Percentiles rank a stretch among this genome's conserved stretches.
Evolutionary conservation across 2,888 invertebrate genomes (phyloP).

Genomic region (Ypsolopha sequella): DNA sequence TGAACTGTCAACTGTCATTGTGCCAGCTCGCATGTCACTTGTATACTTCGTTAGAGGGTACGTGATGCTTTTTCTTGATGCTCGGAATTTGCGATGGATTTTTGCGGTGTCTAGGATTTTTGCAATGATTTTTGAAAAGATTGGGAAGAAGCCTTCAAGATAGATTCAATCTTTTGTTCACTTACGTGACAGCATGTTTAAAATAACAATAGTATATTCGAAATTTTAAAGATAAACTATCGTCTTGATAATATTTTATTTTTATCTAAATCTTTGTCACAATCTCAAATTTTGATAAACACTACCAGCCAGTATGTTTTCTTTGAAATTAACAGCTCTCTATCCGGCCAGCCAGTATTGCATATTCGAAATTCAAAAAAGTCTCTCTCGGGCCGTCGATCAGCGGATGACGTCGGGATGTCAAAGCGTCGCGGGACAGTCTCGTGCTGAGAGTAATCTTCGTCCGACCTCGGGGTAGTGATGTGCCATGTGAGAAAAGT

Average conservation of each 20-base stretch:
- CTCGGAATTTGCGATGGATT: background rate
- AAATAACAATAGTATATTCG: too few species aligned
- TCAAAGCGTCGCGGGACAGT: slow-evolving; percentile 70
- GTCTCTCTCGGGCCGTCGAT: slow-evolving; percentile 43
- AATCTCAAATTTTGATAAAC: too few species aligned
- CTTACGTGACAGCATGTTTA: too few species aligned
- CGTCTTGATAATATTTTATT: too few species aligned
- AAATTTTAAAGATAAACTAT: too few species aligned
- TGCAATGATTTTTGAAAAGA: too few species aligned
- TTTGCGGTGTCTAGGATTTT: slow-evolving; percentile 3
- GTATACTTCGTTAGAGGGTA: slow-evolving; percentile 57
- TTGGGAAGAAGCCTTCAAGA: too few species aligned
- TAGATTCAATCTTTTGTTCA: too few species aligned
- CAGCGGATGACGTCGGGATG: slow-evolving; percentile 67
- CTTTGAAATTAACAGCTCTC: background rate
- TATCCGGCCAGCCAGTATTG: slow-evolving; percentile 30
- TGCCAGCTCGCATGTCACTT: slow-evolving; percentile 55
- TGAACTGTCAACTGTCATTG: slow-evolving; percentile 20
- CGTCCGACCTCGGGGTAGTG: slow-evolving; percentile 47
- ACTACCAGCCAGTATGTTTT: too few species aligned
- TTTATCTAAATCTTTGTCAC: too few species aligned
- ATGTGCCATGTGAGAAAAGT: slow-evolving; percentile 20
- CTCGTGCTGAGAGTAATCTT: slow-evolving; percentile 71
- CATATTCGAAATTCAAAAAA: slow-evolving; percentile 44
- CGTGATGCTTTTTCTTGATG: slow-evolving; percentile 48